Base-by-base conservation (phyloP, 2,797 vertebrate species). In the Dicrostonyx torquatus region DNA sequence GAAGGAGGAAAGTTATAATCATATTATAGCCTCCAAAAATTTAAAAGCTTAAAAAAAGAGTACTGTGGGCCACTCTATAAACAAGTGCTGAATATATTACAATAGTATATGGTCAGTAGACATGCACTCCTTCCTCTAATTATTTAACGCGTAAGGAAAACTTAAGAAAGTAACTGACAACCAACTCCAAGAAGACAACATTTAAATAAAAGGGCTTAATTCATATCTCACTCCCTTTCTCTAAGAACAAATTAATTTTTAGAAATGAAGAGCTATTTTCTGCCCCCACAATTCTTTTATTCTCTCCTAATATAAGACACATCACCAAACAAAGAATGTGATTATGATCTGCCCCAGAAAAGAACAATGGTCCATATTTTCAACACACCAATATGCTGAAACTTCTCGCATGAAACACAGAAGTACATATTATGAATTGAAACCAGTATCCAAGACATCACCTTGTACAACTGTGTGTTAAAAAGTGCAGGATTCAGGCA, bases 151-250 rank as follows among this genome's bases (percentile, higher is more conserved):
- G 9, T 40, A 31, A 50, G 13, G 13, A 76, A 77, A 18, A 17
- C 12, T 48, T 88, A 40, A 17, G 24, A 53, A 75, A 5, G 5
- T 48, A 48, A 6, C 6, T 84, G 17, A 78, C 68, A 4, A 1
- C 2, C 55, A 88, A 10, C 6, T 66, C 43, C 55, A 9, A 24
- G n/a, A 88, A 58, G 4, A 2, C 15, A 79, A 2, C 4, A 22
- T 45, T 84, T 24, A 62, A 78, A 83, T 2, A 79, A 45, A 60
- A 66, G 50, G 1, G 6, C 1, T 29, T 17, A 72, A 18, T 37
- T 15, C 2, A n/a, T 70, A n/a, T 5, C 0, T 4, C 6, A 26
- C 1, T 4, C 22, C 2, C 1, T 37, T 24, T 86, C 22, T 29
- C 48, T 53, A 64, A 64, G 10, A 45, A 8, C 17, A 64, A 83